Evolutionary conservation across 1,140 invertebrate genomes (phyloP).

Genomic region (Listronotus oregonensis): DNA sequence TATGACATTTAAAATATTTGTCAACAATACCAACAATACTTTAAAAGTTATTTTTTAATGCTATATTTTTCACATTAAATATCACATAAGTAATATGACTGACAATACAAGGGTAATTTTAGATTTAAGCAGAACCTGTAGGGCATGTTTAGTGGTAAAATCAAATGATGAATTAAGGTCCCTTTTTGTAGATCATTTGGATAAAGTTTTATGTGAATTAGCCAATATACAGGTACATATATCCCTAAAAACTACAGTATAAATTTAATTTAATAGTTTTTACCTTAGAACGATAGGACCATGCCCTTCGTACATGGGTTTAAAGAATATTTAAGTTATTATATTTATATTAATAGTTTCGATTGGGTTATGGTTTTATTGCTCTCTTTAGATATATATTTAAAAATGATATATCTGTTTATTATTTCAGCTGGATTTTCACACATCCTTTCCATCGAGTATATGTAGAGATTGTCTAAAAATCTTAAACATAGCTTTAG

Average conservation of each 20-base stretch:
- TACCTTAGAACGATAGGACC: no score
- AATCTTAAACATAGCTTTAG: constrained; percentile 37
- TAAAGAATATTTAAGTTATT: no score
- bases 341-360: no score
- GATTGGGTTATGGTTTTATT: no score
- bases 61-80: not conserved
- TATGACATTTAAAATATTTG: no score
- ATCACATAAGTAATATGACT: constrained; percentile 12
- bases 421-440: not conserved
- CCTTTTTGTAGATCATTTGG: constrained; percentile 42
- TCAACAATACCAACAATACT: no score
- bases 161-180: constrained; percentile 38
- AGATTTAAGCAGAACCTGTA: constrained; percentile 42
- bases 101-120: constrained; percentile 21
- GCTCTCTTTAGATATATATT: no score
- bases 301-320: no score
- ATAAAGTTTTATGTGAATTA: constrained; percentile 37
- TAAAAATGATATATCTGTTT: no score
- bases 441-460: constrained; percentile 33
- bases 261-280: no score
- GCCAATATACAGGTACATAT: constrained; percentile 41
- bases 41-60: no score
- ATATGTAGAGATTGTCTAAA: constrained; percentile 45
- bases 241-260: no score
- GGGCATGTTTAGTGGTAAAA: constrained; percentile 48